Evolutionary conservation across 2,888 invertebrate species (phyloP), one percentile per base, ranked within the genome.

Genomic region (Eristalis intricaria): DNA sequence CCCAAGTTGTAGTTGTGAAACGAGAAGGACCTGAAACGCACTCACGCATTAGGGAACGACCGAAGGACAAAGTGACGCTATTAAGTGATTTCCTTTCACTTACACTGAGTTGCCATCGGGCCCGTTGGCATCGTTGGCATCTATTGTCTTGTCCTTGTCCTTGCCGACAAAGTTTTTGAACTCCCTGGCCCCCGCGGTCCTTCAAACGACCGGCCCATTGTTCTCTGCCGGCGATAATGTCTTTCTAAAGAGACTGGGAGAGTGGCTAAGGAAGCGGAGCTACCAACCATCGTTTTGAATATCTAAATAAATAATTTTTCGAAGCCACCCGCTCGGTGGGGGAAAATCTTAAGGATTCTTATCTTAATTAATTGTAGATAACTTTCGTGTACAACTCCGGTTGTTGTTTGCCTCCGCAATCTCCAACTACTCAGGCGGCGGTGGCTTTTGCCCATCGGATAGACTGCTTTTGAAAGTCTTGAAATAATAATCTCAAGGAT

Each of bases 1-100:
- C 13, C 1, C 40, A 0, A 5, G n/a, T 8, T 50, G 19, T 38
- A 50, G 50, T 50, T 19, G 50, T 50, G 19, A 50, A n/a, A 50
- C n/a, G 50, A 50, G 43, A 3, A 15, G 50, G 50, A 50, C 50
- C 50, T 50, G 19, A 7, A 50, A 50, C 50, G 50, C 50, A 50
- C 50, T 50, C 50, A 50, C 50, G 50, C 50, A 50, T 66, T 65
- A 74, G 73, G 73, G 69, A 63, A 58, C 63, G 40, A 63, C 60
- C 63, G 40, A 73, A 63, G 78, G 56, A 83, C 77, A 82, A 74
- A 78, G 82, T 82, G 69, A 87, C 75, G 71, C 79, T 87, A 83
- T 87, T 86, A 86, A 87, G 87, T 79, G 83, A 87, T 83, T 87
- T 76, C 84, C 76, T 79, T 84, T 87, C 79, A 87, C 84, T 87